Conservation (phyloP, 1,140 invertebrate species). For the Mya arenaria region DNA sequence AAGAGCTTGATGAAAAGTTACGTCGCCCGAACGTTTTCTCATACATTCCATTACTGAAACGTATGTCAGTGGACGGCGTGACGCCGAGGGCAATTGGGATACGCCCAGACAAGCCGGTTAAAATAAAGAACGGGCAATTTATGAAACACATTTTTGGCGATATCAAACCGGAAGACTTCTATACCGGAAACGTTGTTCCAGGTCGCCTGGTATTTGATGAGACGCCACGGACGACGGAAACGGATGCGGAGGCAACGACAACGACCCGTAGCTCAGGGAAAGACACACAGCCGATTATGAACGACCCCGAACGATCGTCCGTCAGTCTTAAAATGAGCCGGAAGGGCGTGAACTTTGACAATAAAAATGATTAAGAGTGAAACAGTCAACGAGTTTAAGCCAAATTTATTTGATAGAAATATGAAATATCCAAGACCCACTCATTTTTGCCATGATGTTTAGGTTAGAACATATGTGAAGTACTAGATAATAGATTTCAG, state of each 20-base stretch:
- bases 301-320: constrained; percentile 18
- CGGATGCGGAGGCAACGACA: too few relatives aligned
- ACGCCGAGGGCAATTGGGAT: constrained; percentile 14
- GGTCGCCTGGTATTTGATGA: background rate
- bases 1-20: constrained; percentile 20
- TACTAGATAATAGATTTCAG: too few relatives aligned
- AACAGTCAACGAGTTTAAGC: too few relatives aligned
- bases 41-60: constrained; percentile 25
- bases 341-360: constrained; percentile 6
- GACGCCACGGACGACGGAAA: background rate
- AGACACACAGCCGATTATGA: background rate
- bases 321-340: constrained; percentile 49
- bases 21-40: constrained; percentile 43
- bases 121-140: constrained; percentile 42
- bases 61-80: background rate
- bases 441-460: too few relatives aligned
- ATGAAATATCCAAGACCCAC: too few relatives aligned
- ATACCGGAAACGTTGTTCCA: background rate
- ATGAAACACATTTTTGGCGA: constrained; percentile 55
- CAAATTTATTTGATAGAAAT: too few relatives aligned
- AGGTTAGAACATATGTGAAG: too few relatives aligned
- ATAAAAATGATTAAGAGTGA: too few relatives aligned
- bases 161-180: constrained; percentile 42
- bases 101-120: constrained; percentile 21
- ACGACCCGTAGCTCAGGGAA: background rate